Base-by-base conservation (phyloP, 92 coral and sea anemone genomes). In the Epizoanthus illoricatus region DNA sequence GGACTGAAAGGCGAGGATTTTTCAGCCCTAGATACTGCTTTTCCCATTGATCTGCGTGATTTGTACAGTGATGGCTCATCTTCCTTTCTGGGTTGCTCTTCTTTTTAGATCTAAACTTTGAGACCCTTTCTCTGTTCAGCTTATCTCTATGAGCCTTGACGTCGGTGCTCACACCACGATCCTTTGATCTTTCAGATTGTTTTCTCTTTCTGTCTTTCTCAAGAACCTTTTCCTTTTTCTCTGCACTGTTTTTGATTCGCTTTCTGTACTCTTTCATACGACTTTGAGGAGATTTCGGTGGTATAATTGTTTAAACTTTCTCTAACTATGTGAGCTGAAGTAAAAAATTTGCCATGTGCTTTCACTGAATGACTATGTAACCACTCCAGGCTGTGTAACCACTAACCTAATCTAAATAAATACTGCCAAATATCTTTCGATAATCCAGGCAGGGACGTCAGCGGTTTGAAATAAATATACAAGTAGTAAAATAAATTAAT, bases 121-220 rank as follows among this genome's bases (percentile, higher is more conserved):
- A 52, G 55, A 86, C 89, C 71, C 85, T 85, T 87, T 83, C 80
- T 83, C 88, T 85, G 66, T 85, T 85, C 80, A 85, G 80, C 80
- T 71, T 85, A 61, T 79, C 62, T 41, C 88, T 59, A 47, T 79
- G 88, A 69, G 85, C 85, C 68, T 85, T 85, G 21, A 76, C 73
- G 68, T 85, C 88, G 71, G 88, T 58, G 49, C 80, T 85, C 67
- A 85, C 69, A 23, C 85, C 80, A 79, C 52, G 21, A 69, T 85
- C 80, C 71, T 79, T 85, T 28, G 43, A 64, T 80, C 85, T 71
- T 71, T 69, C 88, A 68, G 79, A 45, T 85, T 76, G 88, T 79
- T 76, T 85, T 68, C 88, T 78, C 23, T 68, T 61, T 85, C 69
- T 69, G 60, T 85, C 74, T 79, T 78, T 85, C 78, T 79, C 88